Base-by-base conservation (phyloP, 2,113 vertebrate genomes). In the Elanus axillaris region DNA sequence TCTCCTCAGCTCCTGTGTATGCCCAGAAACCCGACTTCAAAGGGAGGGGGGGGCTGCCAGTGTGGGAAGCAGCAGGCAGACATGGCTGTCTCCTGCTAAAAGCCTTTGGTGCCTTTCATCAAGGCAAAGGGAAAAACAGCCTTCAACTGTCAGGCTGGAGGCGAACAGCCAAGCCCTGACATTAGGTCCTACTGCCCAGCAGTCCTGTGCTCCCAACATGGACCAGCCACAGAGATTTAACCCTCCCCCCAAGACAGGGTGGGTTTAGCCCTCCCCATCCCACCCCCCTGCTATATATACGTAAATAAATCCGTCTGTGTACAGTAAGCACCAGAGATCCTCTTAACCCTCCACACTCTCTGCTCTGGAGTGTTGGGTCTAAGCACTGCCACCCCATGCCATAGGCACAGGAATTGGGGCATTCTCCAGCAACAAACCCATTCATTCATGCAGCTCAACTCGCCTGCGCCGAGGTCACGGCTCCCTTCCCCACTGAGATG, bases 311-410 rank as follows among this genome's bases (percentile, higher is more conserved):
- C 92, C 91, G 74, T 88, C 90, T 68, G 88, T 22, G 84, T 50
- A 23, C 76, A 26, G 76, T 53, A 91, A 97, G 95, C 85, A 83
- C 52, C 74, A 32, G 69, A 82, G 94, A 95, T 92, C 69, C 97
- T 83, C 87, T 96, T 96, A 97, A 94, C 91, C 53, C 77, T 87
- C 87, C 68, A 40, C 1, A 0, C 66, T 89, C 62, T 75, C 53
- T 2, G 5, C 74, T 45, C 43, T 2, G 2, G 52, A 72, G 78
- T 8, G 78, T 8, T 4, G 0, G 85, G 79, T 56, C 81, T 53
- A 77, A 91, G 60, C 18, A 1, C 34, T 58, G 84, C 84, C 11
- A 15, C 40, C 60, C 66, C 1, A 3, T 3, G 40, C 79, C 3
- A 4, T 3, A 26, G 77, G 79, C 74, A 26, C 60, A 9, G 75